phyloP scores from a whole-genome alignment of 2,888 invertebrate species.

The Amaurobius ferox region DNA sequence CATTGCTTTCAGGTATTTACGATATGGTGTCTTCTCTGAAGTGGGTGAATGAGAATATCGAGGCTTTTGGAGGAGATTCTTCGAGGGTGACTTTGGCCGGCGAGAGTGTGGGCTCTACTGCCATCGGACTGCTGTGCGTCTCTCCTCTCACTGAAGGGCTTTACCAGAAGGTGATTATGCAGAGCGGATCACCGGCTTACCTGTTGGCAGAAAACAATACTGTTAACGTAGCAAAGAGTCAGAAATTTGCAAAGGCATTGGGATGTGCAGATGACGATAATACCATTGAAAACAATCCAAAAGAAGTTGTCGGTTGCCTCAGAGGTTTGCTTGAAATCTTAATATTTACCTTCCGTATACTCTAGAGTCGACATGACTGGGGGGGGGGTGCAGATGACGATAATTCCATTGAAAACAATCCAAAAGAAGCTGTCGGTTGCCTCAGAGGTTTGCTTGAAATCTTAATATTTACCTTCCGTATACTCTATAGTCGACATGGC shows the following conservation, averaged over 20 bases:
- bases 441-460: no score
- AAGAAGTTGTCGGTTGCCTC: conserved; percentile 32
- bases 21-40: conserved; percentile 1
- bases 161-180: conserved; percentile 28
- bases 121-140: not conserved
- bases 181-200: not conserved
- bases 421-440: no score
- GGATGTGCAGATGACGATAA: conserved; percentile 22
- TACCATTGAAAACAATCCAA: conserved; percentile 2
- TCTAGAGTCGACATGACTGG: no score
- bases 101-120: conserved; percentile 13
- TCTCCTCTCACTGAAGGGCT: conserved; percentile 17
- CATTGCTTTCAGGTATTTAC: no score
- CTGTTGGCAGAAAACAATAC: not conserved
- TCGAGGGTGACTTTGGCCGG: conserved; percentile 18
- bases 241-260: conserved; percentile 3
- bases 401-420: no score
- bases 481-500: no score
- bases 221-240: not conserved
- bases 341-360: no score
- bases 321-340: no score
- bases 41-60: conserved; percentile 31
- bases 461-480: no score
- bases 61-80: conserved; percentile 19
- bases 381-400: no score